phyloP scores from a whole-genome alignment of 2,888 invertebrate genomes.

The Euphydryas editha region DNA sequence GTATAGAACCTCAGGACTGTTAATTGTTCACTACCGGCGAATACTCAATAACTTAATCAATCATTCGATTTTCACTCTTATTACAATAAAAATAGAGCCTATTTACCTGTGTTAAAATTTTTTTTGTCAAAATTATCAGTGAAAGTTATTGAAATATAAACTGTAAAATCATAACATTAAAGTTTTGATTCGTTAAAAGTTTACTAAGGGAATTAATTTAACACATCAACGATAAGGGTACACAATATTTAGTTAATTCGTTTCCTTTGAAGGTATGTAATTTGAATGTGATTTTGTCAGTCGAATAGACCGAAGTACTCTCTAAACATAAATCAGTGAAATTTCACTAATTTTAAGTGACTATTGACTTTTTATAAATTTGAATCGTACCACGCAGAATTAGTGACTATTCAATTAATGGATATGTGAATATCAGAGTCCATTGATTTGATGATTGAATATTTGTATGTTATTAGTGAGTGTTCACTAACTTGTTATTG shows the following conservation, averaged over 20 bases:
- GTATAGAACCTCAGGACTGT: constrained; percentile 17
- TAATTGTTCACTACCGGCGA: constrained; percentile 36
- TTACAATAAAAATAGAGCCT: not conserved
- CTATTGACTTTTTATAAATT: too few species aligned
- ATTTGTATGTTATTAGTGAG: too few species aligned
- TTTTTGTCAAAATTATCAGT: too few species aligned
- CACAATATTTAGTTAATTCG: not conserved
- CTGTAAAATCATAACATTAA: not conserved
- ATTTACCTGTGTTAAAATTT: not conserved
- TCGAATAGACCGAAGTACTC: too few species aligned
- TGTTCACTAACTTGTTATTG: too few species aligned
- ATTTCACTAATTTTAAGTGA: too few species aligned
- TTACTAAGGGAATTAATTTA: not conserved
- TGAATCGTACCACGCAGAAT: too few species aligned
- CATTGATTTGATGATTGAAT: too few species aligned
- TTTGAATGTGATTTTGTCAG: too few species aligned
- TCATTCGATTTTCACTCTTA: constrained; percentile 12
- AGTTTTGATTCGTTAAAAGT: not conserved
- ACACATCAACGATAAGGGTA: not conserved
- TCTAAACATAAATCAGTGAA: too few species aligned
- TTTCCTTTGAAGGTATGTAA: not conserved
- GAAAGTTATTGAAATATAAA: not conserved
- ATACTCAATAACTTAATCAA: not conserved
- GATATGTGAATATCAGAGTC: too few species aligned
- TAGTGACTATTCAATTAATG: too few species aligned